A percentile compares a stretch with the other conserved stretches of the same genome.
phyloP scores from a whole-genome alignment of 2,888 invertebrate genomes.

The Ormia ochracea region DNA sequence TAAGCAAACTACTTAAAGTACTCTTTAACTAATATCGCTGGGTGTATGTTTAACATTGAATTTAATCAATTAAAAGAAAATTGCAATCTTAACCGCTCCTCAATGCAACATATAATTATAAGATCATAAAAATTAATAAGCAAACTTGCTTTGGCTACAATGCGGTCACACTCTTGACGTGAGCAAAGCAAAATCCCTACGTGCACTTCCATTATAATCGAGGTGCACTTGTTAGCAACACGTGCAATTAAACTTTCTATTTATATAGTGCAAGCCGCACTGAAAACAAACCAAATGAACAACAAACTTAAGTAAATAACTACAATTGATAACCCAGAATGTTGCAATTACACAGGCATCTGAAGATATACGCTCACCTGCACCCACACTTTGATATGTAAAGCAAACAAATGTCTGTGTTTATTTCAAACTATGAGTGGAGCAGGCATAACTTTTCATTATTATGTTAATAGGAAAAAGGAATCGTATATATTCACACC shows the following conservation, averaged over 20 bases:
- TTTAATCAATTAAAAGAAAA: too few relatives aligned
- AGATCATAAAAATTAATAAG: background rate
- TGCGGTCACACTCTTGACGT: background rate
- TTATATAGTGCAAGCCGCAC: constrained; percentile 16
- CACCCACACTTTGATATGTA: background rate
- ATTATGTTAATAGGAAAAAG: constrained; percentile 3
- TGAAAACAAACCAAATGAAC: constrained; percentile 43
- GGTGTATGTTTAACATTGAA: too few relatives aligned
- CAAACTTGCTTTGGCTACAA: background rate
- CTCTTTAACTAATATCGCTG: too few relatives aligned
- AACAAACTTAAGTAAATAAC: constrained; percentile 36
- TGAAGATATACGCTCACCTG: background rate
- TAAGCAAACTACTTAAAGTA: too few relatives aligned
- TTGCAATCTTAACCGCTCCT: too few relatives aligned
- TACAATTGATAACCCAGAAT: constrained; percentile 47
- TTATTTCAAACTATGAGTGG: background rate
- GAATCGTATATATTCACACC: constrained; percentile 13
- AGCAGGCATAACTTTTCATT: background rate
- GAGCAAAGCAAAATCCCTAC: background rate
- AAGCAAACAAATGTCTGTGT: background rate
- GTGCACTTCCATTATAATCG: background rate
- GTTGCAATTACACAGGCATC: constrained; percentile 13
- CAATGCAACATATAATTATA: background rate
- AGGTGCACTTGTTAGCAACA: background rate
- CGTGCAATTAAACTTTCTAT: background rate